Conservation (phyloP, 2,888 invertebrate species). For the Dolichomitus sp. region DNA sequence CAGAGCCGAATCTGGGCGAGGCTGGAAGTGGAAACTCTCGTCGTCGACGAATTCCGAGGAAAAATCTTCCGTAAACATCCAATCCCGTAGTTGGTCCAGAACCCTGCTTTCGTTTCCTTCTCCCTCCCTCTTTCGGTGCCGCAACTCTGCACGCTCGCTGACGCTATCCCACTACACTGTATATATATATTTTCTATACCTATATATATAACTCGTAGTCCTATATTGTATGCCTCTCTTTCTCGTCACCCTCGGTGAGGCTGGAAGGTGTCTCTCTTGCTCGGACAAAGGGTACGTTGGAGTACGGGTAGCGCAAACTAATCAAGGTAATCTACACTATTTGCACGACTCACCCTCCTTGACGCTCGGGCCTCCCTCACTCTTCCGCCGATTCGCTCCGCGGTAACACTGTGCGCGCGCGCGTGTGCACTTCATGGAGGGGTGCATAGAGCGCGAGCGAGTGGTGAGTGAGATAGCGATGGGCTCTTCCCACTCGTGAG, state of each 20-base stretch:
- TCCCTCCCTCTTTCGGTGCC: slow-evolving; percentile 15
- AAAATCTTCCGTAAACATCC: slow-evolving; percentile 72
- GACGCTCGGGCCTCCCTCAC: slow-evolving; percentile 42
- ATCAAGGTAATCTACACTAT: slow-evolving; percentile 76
- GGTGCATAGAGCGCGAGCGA: neutral
- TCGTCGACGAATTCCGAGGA: slow-evolving; percentile 59
- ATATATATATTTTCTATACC: slow-evolving; percentile 26
- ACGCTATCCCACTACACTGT: neutral
- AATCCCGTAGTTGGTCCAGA: slow-evolving; percentile 68
- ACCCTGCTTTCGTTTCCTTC: slow-evolving; percentile 47
- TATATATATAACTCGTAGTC: slow-evolving; percentile 53
- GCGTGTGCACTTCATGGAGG: slow-evolving; percentile 34
- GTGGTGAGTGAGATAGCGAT: neutral
- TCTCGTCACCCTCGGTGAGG: slow-evolving; percentile 48
- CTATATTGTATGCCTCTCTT: slow-evolving; percentile 57
- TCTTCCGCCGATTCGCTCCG: slow-evolving; percentile 37
- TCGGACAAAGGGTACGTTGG: slow-evolving; percentile 70
- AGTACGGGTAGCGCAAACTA: slow-evolving; percentile 74
- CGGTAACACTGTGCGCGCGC: slow-evolving; percentile 52
- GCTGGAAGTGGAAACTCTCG: slow-evolving; percentile 53
- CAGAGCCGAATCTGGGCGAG: slow-evolving; percentile 45
- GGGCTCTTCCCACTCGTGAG: neutral
- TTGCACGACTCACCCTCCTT: slow-evolving; percentile 71
- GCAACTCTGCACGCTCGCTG: slow-evolving; percentile 26
- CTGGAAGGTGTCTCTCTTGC: slow-evolving; percentile 57